Evolutionary conservation across 2,888 invertebrate species (phyloP), one percentile per base, ranked within the genome.

Genomic region (Orchesella flavescens): DNA sequence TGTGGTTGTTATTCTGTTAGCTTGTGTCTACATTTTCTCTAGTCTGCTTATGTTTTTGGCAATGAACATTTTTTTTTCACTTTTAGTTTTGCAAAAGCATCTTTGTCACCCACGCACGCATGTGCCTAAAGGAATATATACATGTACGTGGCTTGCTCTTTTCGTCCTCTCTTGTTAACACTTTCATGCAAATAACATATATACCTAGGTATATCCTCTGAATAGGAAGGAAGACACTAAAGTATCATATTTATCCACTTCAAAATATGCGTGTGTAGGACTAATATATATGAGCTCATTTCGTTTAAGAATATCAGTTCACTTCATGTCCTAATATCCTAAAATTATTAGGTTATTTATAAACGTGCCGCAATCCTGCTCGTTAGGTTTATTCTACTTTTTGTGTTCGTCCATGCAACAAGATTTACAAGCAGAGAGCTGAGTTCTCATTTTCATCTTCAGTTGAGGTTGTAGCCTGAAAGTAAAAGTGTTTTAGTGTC

Each of bases 61-160:
- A 49, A n/a, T 34, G 34, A 34, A 34, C 34, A 34, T 2, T 34
- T 34, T 34, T 34, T 34, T 49, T 49, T 49, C 15, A 49, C n/a
- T 49, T 49, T 49, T 49, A 49, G 15, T 34, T 34, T 15, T 10
- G 49, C n/a, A 49, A 49, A 44, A 44, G n/a, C 3, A 49, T 34
- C 34, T 34, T 34, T 76, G 66, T 76, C 76, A 76, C 76, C 76
- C 76, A 76, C 76, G 76, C 76, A 53, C 13, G 43, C 73, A 72
- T 53, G 24, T 76, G 66, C 49, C 49, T n/a, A 49, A 15, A 49
- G 49, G 12, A 12, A 2, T 12, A 44, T 44, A 44, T 12, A 7
- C 44, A 44, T 44, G 10, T 12, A 49, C n/a, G 34, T 2, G 10
- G 49, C 49, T 49, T n/a, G 12, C 49, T 49, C 49, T n/a, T 49